A percentile compares a stretch with the other conserved stretches of the same genome.
Conservation (phyloP, 2,888 invertebrate genomes). For the Strigamia transsilvanica region DNA sequence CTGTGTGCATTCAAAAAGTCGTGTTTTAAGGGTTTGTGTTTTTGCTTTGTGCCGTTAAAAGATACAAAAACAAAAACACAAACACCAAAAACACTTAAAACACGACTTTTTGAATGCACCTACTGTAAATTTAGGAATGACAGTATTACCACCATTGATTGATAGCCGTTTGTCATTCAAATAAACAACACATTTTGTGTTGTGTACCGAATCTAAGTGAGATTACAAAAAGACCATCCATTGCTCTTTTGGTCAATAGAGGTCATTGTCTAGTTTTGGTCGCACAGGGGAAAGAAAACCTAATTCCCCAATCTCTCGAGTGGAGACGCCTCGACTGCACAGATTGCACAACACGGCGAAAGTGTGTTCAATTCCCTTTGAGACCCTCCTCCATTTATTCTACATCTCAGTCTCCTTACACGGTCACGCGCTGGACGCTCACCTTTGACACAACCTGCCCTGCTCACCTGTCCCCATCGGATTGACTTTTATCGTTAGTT, state of each 20-base stretch:
- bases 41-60: too few relatives aligned
- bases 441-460: constrained; percentile 44
- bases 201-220: constrained; percentile 45
- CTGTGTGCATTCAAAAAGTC: too few relatives aligned
- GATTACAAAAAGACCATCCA: constrained; percentile 37
- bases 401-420: constrained; percentile 30
- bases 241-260: constrained; percentile 49
- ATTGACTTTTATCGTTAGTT: constrained; percentile 40
- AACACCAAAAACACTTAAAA: too few relatives aligned
- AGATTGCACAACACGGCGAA: constrained; percentile 44
- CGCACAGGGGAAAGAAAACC: constrained; percentile 42
- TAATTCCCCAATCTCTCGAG: constrained; percentile 45
- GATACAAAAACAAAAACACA: too few relatives aligned
- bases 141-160: neutral
- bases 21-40: too few relatives aligned
- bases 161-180: neutral
- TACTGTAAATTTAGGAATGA: too few relatives aligned
- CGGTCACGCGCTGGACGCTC: constrained; percentile 43
- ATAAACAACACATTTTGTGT: constrained; percentile 41
- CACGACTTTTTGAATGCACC: too few relatives aligned
- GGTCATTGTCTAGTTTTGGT: constrained; percentile 45
- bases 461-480: constrained; percentile 44
- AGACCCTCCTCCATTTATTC: constrained; percentile 38
- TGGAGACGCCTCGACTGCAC: constrained; percentile 48
- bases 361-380: constrained; percentile 38